Evolutionary conservation across 2,888 invertebrate species (phyloP), one percentile per base, ranked within the genome.

Genomic region (Aleiodes alternator): DNA sequence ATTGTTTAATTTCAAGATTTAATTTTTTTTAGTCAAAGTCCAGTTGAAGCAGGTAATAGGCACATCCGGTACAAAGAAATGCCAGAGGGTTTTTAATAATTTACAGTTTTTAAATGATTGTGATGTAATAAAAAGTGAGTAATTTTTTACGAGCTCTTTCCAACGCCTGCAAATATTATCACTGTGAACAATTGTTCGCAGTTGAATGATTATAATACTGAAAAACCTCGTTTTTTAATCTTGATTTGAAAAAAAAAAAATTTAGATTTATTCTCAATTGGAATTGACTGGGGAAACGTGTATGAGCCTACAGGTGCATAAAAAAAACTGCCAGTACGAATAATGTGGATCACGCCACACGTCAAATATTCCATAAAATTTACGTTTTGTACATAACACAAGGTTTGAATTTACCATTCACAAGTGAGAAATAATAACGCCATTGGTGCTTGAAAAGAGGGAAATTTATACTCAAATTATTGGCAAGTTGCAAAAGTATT

Each of bases 391-490:
- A 64, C 50, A 14, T 48, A 23, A 23, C 23, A 61, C 11, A 12
- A 34, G 51, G 9, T 23, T 69, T 53, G 53, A 66, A 70, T 71
- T 71, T 71, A 16, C 69, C 16, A 48, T 50, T 34, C 55, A 48
- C 55, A 48, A 51, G 69, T 43, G 81, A 78, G 77, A 84, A 86
- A 85, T 85, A 84, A 86, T 85, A 84, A 83, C 78, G 80, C 80
- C 79, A 73, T 76, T 70, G 73, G 75, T 53, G 61, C 69, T 64
- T 78, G 80, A 78, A 77, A 82, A 82, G 76, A 82, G 84, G 82
- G 85, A 86, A 86, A 87, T 87, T 85, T 84, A 87, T 86, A 82
- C 84, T 82, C 82, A 82, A 84, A 87, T 86, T 85, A 86, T 81
- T 76, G 4, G 69, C 74, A 64, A 11, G 23, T 23, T 23, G 84